Evolutionary conservation across 1,140 invertebrate species (phyloP), one percentile per base, ranked within the genome.

Genomic region (Philotrypesis tridentata): DNA sequence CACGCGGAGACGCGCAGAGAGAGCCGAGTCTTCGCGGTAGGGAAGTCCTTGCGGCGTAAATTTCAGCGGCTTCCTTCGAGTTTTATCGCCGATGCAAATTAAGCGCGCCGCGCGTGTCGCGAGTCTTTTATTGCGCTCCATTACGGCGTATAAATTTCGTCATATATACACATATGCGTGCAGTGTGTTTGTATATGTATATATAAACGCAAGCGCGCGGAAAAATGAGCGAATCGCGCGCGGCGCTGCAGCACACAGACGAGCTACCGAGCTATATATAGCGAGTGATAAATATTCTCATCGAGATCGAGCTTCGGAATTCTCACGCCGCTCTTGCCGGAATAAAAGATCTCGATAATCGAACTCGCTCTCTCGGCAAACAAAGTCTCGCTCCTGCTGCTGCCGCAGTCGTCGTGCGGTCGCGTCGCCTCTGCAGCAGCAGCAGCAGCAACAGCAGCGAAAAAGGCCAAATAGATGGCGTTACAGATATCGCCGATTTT

Each of bases 401-500:
- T n/a, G n/a, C n/a, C n/a, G n/a, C n/a, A n/a, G n/a, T n/a, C n/a
- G n/a, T n/a, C n/a, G n/a, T n/a, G n/a, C n/a, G n/a, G n/a, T n/a
- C n/a, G n/a, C n/a, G n/a, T n/a, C n/a, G n/a, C n/a, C n/a, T n/a
- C n/a, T n/a, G n/a, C n/a, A n/a, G n/a, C n/a, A n/a, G n/a, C n/a
- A n/a, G n/a, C n/a, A n/a, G n/a, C n/a, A n/a, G n/a, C n/a, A n/a
- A n/a, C n/a, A n/a, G n/a, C n/a, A n/a, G n/a, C 61, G 61, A 65
- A 65, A 65, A 65, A 33, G 29, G 71, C 11, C 55, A 48, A 75
- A n/a, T 27, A 81, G 80, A 82, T 82, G 80, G 80, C 80, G 80
- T 82, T 68, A 76, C 80, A 82, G 80, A 82, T 82, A 82, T 76
- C 25, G 48, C 17, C 43, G 80, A 82, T 82, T 82, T 82, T 82